Evolutionary conservation across 2,797 vertebrate species (phyloP).

Genomic region (Acipenser ruthenus): DNA sequence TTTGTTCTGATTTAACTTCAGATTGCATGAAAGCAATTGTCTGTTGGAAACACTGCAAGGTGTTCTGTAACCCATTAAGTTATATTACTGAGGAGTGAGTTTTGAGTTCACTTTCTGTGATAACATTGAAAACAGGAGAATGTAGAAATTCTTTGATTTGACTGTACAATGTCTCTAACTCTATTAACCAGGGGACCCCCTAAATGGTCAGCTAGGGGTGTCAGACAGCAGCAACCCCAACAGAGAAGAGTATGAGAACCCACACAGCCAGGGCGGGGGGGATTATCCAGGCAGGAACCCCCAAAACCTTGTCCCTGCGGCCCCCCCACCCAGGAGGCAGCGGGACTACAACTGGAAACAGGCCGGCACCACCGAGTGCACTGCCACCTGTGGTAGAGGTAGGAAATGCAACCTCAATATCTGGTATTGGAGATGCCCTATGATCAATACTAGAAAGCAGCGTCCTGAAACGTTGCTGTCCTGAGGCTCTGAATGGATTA

Average conservation of each 20-base stretch:
- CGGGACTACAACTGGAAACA: conserved; percentile 85
- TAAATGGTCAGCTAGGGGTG: conserved; percentile 59
- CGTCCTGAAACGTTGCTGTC: no score
- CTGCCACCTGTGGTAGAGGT: conserved; percentile 86
- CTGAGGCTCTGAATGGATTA: no score
- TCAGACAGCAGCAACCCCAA: conserved; percentile 41
- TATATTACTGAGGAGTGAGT: no score
- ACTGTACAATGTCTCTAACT: no score
- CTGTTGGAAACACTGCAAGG: no score
- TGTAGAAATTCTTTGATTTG: no score
- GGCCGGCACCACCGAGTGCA: conserved; percentile 78
- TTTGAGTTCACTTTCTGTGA: no score
- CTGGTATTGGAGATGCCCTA: not conserved
- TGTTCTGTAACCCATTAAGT: no score
- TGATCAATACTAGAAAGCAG: not conserved
- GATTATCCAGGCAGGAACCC: conserved; percentile 34
- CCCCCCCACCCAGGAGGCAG: conserved; percentile 55
- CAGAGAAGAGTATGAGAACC: conserved; percentile 44
- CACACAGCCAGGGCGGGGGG: conserved; percentile 16
- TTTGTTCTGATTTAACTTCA: no score
- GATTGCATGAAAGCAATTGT: no score
- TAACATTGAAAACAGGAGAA: no score
- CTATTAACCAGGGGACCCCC: conserved; percentile 50
- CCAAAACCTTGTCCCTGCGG: conserved; percentile 62
- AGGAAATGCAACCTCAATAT: conserved; percentile 23